Percentiles rank a stretch among this genome's conserved stretches.
Conservation (phyloP, 2,113 vertebrate species). For the Lophochroa leadbeateri region DNA sequence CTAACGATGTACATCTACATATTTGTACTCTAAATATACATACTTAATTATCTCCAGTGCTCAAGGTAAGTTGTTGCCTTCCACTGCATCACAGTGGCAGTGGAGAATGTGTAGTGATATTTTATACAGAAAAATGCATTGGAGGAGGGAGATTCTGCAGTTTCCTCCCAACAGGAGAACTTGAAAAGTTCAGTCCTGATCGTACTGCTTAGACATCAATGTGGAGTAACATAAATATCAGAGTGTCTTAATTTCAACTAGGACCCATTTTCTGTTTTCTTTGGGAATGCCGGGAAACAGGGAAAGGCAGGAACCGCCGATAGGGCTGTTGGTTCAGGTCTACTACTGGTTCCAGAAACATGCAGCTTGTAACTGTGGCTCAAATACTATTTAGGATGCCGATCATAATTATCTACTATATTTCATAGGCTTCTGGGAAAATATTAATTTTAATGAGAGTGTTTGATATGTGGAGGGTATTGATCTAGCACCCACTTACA, state of each 20-base stretch:
- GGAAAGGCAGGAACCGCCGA: neutral
- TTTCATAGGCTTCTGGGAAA: neutral
- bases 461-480: neutral
- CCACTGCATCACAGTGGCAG: neutral
- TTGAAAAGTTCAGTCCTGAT: neutral
- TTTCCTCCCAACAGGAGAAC: neutral
- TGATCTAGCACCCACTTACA: neutral
- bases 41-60: neutral
- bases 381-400: neutral
- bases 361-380: fast-evolving
- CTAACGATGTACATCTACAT: neutral
- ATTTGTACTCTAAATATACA: neutral
- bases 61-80: neutral
- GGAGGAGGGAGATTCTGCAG: too few relatives aligned
- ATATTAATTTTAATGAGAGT: neutral
- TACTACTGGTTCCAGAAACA: neutral
- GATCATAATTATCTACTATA: neutral
- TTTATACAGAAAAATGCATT: neutral
- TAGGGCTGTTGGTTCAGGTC: neutral
- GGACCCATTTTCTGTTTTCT: neutral
- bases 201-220: neutral
- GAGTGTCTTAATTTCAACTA: neutral
- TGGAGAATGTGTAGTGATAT: fast-evolving
- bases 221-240: neutral
- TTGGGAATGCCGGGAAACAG: neutral